Base-by-base conservation (phyloP, 2,888 invertebrate genomes). In the Drosophila neutralis region DNA sequence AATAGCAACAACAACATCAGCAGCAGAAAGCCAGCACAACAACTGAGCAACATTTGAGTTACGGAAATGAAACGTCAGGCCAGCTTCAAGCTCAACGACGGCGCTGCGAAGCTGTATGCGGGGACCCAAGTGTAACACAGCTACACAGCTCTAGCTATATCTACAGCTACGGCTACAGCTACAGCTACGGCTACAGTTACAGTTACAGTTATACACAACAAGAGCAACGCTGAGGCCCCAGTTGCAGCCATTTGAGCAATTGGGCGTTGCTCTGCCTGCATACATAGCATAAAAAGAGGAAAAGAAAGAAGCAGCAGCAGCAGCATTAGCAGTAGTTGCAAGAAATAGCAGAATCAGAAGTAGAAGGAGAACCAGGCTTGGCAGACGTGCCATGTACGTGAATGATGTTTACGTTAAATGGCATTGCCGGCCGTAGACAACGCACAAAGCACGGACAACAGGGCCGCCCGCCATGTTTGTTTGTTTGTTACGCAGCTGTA, bases 51-150 rank as follows among this genome's bases (percentile, higher is more conserved):
- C 89, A 61, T 90, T 90, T 90, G 90, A 90, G 89, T 87, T 89
- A 86, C 89, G 90, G 90, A 90, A 86, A 86, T 86, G 90, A 86
- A 89, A 86, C 82, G 86, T 89, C 90, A 87, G 77, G 60, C 58
- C n/a, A 61, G 54, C 69, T 61, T 54, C 61, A 31, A 57, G 61
- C 69, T 57, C 31, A 21, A 51, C 45, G 33, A 33, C 33, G 38
- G 48, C 45, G 48, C 63, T 68, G 52, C 53, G 24, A 7, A 36
- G 49, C 29, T 64, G 61, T 63, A 49, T 65, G 61, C 65, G 59
- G 13, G 56, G 58, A 63, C 79, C 79, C 75, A 65, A 60, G 78
- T 75, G 75, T 64, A 64, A 27, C 62, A 42, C 61, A 42, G 40
- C 24, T 56, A 36, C 48, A 33, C 56, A 68, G 77, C 66, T 54